Base-by-base conservation (phyloP, 2,797 vertebrate genomes). In the Petrocephalus schoutedeni region DNA sequence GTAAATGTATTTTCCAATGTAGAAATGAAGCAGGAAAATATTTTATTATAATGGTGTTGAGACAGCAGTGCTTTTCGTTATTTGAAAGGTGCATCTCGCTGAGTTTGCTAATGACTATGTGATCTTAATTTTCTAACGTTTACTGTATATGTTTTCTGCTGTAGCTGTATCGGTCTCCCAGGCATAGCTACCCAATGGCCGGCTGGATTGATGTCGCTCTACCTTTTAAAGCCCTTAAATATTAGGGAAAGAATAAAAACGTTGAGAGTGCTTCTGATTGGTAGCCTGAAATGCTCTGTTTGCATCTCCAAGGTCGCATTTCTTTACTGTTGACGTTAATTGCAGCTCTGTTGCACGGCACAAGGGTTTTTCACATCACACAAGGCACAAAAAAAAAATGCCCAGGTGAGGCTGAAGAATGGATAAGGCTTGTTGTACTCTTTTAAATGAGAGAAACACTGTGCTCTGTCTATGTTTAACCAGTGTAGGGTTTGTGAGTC, bases 1-100 rank as follows among this genome's bases (percentile, higher is more conserved):
- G 61, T 71, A 86, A 86, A 56, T 61, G 85, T 87, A 41, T 89
- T 61, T 80, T 80, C 21, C 41, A 36, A 86, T 45, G 53, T 12
- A 41, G 85, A 86, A 36, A 58, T 19, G 32, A 86, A 14, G 6
- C 54, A 59, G 54, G 56, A 12, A 41, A 86, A 59, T 19, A 57
- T 28, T 57, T 58, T 58, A 32, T 10, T 64, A 41, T 85, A n/a
- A 59, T 58, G 3, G 8, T 16, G 28, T 84, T 84, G 14, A 23
- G 21, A 49, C 16, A n/a, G 41, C n/a, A 80, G 45, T 80, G 36
- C 36, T 49, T 61, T 64, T 88, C 80, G 45, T 85, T 88, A 32
- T 49, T 61, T 19, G 77, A 19, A 32, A 19, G 57, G n/a, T 14
- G 53, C 74, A 3, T 88, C 80, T 45, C 3, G 14, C 51, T 80